phyloP scores from a whole-genome alignment of 2,888 invertebrate species.

The Ichneumoninae sp. region DNA sequence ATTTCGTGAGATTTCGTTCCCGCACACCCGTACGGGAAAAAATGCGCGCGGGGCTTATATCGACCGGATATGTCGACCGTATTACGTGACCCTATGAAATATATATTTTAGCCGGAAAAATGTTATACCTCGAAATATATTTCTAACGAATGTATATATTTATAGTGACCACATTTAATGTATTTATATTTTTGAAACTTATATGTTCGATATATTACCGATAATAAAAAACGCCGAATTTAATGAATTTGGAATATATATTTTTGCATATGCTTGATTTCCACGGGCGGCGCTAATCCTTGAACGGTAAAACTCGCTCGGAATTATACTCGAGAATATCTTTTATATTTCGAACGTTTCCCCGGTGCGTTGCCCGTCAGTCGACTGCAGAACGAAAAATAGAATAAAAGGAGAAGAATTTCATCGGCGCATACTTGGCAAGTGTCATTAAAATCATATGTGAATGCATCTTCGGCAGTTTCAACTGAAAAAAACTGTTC shows the following conservation, averaged over 20 bases:
- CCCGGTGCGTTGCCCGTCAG: not conserved
- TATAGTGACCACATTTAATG: no score
- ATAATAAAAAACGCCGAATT: no score
- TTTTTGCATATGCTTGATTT: not conserved
- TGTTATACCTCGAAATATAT: not conserved
- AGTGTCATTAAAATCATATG: not conserved
- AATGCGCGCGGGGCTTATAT: not conserved
- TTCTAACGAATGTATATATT: not conserved
- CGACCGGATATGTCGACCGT: no score
- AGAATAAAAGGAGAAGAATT: not conserved
- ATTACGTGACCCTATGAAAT: not conserved
- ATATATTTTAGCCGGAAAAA: not conserved
- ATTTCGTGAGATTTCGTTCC: not conserved
- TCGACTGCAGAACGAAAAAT: not conserved
- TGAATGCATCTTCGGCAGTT: no score
- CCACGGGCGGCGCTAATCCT: not conserved
- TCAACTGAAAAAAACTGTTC: no score
- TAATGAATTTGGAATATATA: no score
- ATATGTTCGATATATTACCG: no score
- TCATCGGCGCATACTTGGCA: conserved; percentile 2
- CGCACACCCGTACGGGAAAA: not conserved
- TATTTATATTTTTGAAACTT: no score
- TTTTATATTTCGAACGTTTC: not conserved
- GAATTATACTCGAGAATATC: not conserved
- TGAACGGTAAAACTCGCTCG: not conserved